Base-by-base conservation (phyloP, 2,888 invertebrate species). In the Protodeltote pygarga region DNA sequence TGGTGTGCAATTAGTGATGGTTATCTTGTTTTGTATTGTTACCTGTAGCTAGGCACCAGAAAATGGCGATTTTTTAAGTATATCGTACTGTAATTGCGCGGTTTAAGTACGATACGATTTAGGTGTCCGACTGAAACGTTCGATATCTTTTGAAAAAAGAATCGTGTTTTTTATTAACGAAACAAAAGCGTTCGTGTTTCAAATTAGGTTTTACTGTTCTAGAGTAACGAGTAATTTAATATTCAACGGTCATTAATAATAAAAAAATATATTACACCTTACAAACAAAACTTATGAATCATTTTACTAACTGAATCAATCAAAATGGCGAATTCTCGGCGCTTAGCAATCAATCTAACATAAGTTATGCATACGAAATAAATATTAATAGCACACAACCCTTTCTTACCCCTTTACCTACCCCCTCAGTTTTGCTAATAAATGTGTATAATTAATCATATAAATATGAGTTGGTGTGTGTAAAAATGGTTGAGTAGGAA, bases 361-460 rank as follows among this genome's bases (percentile, higher is more conserved):
- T 77, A 77, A 80, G 76, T 80, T 80, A 78, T 78, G 83, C 81
- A 85, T 85, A 81, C 85, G 81, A 82, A 86, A 89, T 88, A 87
- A 87, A 87, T 88, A 89, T 89, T 87, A 87, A 88, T 85, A 85
- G 77, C 79, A 75, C 65, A 75, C 83, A 86, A 87, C 89, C 91
- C 90, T 86, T 86, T 86, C 82, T 86, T 75, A 74, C 83, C 46
- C 67, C 86, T 85, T 81, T 78, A 86, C 87, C 37, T 29, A 38
- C 32, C 57, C 57, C 57, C 55, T 38, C 61, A 40, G 53, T 48
- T 88, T 85, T 79, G 86, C 86, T 91, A 90, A 91, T 91, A 91
- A 89, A 90, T 91, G 89, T 81, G 79, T 81, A 82, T 85, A 87
- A 91, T 91, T 91, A 91, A 91, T 90, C 91, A 89, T 81, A 79